Evolutionary conservation across 2,888 invertebrate genomes (phyloP), one percentile per base, ranked within the genome.

Genomic region (Eristalinus sepulchralis): DNA sequence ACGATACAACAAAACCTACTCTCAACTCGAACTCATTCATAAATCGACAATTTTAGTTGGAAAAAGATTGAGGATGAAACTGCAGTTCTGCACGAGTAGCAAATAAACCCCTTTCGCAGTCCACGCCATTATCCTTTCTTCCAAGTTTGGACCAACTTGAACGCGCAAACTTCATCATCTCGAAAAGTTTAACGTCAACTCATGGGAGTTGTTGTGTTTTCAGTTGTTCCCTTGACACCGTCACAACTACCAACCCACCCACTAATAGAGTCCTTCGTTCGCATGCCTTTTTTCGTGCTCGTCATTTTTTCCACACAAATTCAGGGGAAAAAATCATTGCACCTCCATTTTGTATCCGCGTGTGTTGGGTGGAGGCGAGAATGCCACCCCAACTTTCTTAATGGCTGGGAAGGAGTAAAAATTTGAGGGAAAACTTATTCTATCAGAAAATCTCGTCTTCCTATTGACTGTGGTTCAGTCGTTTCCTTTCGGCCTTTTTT

Each of bases 381-480:
- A 20, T 62, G 62, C 11, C 24, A 20, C 17, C 57, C 22, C 57
- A 24, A 47, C 34, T 33, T 33, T 22, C n/a, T 31, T 20, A 13
- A 33, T 24, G 4, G 11, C 17, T 10, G 17, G 10, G 20, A n/a
- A 39, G 36, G 20, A 64, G 11, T 1, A 67, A 53, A 76, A 78
- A 66, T 59, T 57, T 62, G 27, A 55, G 27, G 11, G 22, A 82
- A 71, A 85, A 70, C 55, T 70, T 75, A 79, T 86, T 83, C 83
- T 71, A 75, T 83, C 78, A 79, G 86, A 86, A 86, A 86, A 86
- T 86, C 86, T 75, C 70, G 11, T 53, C 75, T 79, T 86, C 83
- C 86, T 86, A 73, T 71, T 75, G 78, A 86, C 73, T 78, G 71
- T 78, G 67, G 53, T 71, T 73, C 59, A 20, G 67, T 77, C 31